A percentile compares a stretch with the other conserved stretches of the same genome.
Evolutionary conservation across 92 coral and sea anemone species (phyloP).

Genomic region (Phenganax stokvisi): DNA sequence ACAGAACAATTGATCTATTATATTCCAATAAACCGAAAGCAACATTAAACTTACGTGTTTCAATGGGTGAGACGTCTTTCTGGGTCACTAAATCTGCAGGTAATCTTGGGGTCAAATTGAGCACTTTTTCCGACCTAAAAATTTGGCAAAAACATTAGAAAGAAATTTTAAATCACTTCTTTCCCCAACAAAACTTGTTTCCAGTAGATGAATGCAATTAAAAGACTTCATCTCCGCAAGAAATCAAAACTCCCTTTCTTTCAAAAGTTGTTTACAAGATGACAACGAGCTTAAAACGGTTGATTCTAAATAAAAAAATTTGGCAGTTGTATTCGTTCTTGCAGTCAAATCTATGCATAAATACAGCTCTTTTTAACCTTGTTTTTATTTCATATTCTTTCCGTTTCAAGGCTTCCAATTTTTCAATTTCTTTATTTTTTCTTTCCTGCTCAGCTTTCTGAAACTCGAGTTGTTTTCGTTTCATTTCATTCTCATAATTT

Average conservation of each 20-base stretch:
- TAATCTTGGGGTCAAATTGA: not conserved
- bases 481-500: constrained; percentile 15
- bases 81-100: not conserved
- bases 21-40: not conserved
- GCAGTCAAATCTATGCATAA: too few species aligned
- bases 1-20: too few species aligned
- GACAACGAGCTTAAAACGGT: too few species aligned
- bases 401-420: constrained; percentile 10
- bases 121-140: constrained; percentile 8
- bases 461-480: not conserved
- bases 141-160: not conserved
- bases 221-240: too few species aligned
- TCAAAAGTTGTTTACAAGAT: too few species aligned
- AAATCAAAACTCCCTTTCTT: too few species aligned
- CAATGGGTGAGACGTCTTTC: not conserved
- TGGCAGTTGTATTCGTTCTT: too few species aligned
- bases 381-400: constrained; percentile 21
- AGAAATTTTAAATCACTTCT: not conserved
- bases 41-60: constrained; percentile 8
- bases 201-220: too few species aligned
- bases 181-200: not conserved
- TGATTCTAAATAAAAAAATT: too few species aligned
- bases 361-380: constrained; percentile 4
- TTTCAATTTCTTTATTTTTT: constrained; percentile 17
- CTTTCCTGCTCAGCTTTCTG: constrained; percentile 18